Percentiles rank a stretch among this genome's conserved stretches.
Conservation (phyloP, 2,888 invertebrate species). For the Calephelis perditalis region DNA sequence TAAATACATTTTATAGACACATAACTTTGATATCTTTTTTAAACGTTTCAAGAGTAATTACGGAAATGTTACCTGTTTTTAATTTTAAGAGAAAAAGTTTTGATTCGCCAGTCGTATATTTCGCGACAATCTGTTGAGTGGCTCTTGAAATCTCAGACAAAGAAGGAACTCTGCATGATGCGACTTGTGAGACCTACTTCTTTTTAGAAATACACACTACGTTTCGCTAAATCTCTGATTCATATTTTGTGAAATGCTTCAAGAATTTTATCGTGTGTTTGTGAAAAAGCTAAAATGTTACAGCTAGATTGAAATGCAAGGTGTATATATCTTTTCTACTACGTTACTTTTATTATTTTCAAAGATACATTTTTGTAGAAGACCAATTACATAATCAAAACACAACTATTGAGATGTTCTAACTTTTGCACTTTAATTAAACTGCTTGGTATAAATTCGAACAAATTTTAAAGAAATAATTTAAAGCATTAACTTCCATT, state of each 20-base stretch:
- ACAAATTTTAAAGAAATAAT: too few species aligned
- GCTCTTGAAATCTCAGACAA: slow-evolving; percentile 30
- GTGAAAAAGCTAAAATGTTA: slow-evolving; percentile 9
- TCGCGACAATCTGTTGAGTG: slow-evolving; percentile 32
- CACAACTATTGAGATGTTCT: too few species aligned
- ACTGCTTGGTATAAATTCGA: too few species aligned
- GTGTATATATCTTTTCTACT: slow-evolving; percentile 2
- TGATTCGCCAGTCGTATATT: slow-evolving; percentile 27
- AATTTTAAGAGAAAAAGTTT: slow-evolving; percentile 26
- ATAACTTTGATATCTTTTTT: neutral
- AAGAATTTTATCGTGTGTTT: slow-evolving; percentile 15
- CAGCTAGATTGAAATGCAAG: slow-evolving; percentile 4
- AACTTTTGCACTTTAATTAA: too few species aligned
- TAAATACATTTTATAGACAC: too few species aligned
- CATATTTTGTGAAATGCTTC: slow-evolving; percentile 24
- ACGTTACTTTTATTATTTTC: neutral
- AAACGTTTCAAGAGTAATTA: slow-evolving; percentile 15
- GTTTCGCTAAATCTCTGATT: slow-evolving; percentile 28
- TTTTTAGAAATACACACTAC: slow-evolving; percentile 29
- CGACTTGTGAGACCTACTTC: slow-evolving; percentile 32
- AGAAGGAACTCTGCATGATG: slow-evolving; percentile 30
- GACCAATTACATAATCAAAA: too few species aligned
- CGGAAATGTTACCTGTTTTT: slow-evolving; percentile 21
- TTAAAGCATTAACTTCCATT: too few species aligned
- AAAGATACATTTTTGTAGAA: too few species aligned